Conservation (phyloP, 2,888 invertebrate genomes). For the Glyphotaelius pellucidus region DNA sequence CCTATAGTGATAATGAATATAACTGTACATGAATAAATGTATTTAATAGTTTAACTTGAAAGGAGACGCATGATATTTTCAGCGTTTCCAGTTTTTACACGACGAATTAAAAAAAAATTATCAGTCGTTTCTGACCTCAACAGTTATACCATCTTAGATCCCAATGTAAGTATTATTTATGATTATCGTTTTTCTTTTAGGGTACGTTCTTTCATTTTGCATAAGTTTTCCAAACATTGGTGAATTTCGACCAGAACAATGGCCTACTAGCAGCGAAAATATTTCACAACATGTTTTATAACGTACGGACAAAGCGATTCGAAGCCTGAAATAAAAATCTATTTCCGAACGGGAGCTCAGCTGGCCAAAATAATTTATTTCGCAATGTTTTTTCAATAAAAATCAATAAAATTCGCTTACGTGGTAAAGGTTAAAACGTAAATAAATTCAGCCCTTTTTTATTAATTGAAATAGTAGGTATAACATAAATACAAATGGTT, state of each 20-base stretch:
- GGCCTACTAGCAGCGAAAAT: neutral
- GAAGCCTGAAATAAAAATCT: neutral
- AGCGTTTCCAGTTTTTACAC: no score
- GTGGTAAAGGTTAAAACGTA: neutral
- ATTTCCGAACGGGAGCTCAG: neutral
- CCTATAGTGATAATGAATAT: no score
- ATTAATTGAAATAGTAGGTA: neutral
- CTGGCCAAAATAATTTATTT: neutral
- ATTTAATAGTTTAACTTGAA: no score
- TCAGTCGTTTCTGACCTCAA: neutral
- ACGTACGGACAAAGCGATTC: neutral
- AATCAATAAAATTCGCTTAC: neutral
- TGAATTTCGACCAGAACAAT: neutral
- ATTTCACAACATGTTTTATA: neutral
- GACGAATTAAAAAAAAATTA: no score
- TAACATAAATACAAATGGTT: no score
- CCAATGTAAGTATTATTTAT: neutral
- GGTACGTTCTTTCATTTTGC: slow-evolving; percentile 2
- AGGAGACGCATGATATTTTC: no score
- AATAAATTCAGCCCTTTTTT: neutral
- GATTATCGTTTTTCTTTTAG: neutral
- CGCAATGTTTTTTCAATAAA: neutral
- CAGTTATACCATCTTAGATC: neutral
- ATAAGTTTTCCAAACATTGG: neutral
- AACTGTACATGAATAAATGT: no score